A percentile compares a stretch with the other conserved stretches of the same genome.
Conservation (phyloP, 2,888 invertebrate genomes). For the Eugnorisma glareosa region DNA sequence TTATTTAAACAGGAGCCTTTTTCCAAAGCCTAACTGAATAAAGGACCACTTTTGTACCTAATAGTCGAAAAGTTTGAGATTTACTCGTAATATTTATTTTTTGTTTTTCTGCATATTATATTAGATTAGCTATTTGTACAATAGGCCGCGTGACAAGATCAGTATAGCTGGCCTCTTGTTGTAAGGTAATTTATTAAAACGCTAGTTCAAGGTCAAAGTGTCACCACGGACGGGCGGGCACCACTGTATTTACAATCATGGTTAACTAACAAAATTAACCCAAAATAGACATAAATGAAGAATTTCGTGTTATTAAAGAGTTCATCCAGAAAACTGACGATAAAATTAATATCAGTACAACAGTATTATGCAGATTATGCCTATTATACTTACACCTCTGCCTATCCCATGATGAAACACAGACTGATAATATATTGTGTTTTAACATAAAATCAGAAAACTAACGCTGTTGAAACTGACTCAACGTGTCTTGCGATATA, state of each 20-base stretch:
- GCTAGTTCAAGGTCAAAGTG: background rate
- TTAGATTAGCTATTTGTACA: background rate
- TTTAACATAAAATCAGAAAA: background rate
- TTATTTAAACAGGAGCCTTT: no score
- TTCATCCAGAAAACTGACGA: background rate
- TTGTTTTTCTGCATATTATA: background rate
- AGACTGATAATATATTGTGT: background rate
- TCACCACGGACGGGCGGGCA: no score
- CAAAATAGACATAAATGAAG: background rate
- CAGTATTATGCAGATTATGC: no score
- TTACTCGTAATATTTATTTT: background rate
- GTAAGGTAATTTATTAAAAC: background rate
- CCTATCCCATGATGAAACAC: background rate
- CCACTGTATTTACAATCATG: background rate
- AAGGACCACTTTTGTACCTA: background rate
- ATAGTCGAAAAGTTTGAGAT: background rate
- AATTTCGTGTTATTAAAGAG: background rate
- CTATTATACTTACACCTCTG: background rate
- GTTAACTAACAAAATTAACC: background rate
- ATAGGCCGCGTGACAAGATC: background rate
- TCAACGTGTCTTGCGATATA: constrained; percentile 4
- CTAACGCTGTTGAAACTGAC: constrained; percentile 15
- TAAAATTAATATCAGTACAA: no score
- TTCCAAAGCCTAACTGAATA: background rate
- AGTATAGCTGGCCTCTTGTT: no score